Percentiles rank a stretch among this genome's conserved stretches.
Conservation (phyloP, 2,888 invertebrate genomes). For the Pristionchus arcanus region DNA sequence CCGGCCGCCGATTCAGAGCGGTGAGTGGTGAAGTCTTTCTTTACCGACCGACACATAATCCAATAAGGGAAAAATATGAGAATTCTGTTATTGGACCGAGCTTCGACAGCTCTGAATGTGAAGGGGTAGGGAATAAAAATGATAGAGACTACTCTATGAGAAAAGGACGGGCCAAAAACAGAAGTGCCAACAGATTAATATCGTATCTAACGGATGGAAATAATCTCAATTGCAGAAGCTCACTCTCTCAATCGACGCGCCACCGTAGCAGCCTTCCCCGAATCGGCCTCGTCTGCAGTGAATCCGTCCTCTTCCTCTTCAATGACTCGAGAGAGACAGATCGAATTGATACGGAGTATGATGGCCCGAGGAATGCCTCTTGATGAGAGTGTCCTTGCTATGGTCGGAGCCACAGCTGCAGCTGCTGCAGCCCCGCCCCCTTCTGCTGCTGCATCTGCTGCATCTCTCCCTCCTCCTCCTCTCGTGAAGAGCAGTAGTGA, state of each 20-base stretch:
- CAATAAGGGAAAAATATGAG: too few species aligned
- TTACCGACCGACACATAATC: too few species aligned
- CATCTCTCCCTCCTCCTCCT: background rate
- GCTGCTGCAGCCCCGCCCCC: background rate
- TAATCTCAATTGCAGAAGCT: background rate
- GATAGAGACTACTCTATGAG: too few species aligned
- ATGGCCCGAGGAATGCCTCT: slow-evolving; percentile 5
- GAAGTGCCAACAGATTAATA: too few species aligned
- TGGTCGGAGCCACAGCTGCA: slow-evolving; percentile 10
- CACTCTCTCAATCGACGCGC: slow-evolving; percentile 28
- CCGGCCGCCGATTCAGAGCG: background rate
- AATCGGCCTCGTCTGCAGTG: background rate
- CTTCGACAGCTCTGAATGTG: too few species aligned
- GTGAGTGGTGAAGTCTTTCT: background rate
- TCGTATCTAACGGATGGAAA: too few species aligned
- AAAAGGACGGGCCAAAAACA: too few species aligned
- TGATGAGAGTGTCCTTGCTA: background rate
- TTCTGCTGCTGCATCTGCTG: background rate
- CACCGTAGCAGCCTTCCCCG: slow-evolving; percentile 14
- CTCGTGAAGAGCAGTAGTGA: background rate
- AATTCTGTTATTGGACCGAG: too few species aligned
- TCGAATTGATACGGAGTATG: slow-evolving; percentile 21
- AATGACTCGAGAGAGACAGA: background rate
- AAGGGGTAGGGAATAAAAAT: too few species aligned
- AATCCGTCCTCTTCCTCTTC: background rate